Evolutionary conservation across 2,113 vertebrate species (phyloP).

Genomic region (Anser cygnoides): DNA sequence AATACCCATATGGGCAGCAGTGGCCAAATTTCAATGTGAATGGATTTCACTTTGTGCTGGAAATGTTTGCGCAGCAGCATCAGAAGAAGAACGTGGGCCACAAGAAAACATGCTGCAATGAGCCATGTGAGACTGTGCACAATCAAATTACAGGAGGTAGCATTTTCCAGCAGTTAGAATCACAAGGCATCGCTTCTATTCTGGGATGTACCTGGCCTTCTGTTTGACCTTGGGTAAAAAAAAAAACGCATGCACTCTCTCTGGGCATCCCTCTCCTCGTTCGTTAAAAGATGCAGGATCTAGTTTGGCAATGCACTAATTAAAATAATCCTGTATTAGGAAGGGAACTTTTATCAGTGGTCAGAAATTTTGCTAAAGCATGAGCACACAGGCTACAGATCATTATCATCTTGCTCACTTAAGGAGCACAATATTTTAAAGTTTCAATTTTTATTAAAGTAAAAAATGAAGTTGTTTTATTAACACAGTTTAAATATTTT

Average conservation of each 20-base stretch:
- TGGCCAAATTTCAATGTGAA: neutral
- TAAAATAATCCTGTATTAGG: neutral
- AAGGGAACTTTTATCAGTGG: neutral
- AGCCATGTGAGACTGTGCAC: slow-evolving; percentile 53
- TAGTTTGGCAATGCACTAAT: neutral
- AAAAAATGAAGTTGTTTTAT: neutral
- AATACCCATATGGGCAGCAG: neutral
- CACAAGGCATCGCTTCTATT: slow-evolving; percentile 63
- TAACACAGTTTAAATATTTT: neutral
- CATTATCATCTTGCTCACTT: neutral
- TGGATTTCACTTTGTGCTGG: slow-evolving; percentile 1
- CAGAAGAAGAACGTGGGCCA: neutral
- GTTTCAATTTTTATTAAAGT: neutral
- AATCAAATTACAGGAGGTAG: slow-evolving; percentile 66
- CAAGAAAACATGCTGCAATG: slow-evolving; percentile 46
- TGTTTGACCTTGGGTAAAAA: slow-evolving; percentile 56
- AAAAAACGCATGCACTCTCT: neutral
- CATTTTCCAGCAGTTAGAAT: slow-evolving; percentile 31
- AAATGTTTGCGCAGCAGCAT: slow-evolving; percentile 4
- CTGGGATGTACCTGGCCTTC: slow-evolving; percentile 49
- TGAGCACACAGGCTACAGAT: neutral
- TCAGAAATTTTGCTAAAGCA: neutral
- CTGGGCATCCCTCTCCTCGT: slow-evolving; percentile 10
- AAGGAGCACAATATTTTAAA: neutral
- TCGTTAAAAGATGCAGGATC: neutral